Conservation (phyloP, 2,888 invertebrate genomes). For the Dicyrtomina minuta region DNA sequence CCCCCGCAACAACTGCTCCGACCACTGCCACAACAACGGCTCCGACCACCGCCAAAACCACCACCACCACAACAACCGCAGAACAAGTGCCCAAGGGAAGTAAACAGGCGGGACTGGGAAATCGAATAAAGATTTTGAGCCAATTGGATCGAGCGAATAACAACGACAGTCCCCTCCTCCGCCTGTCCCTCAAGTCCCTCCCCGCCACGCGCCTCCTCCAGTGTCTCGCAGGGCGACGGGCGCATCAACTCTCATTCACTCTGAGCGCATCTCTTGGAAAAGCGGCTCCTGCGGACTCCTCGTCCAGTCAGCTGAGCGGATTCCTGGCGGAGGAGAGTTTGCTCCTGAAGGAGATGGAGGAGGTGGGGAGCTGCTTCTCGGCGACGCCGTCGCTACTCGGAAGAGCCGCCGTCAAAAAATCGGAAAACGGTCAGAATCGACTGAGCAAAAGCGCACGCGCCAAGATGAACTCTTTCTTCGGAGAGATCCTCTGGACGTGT, state of each 20-base stretch:
- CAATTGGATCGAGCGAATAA: constrained; percentile 48
- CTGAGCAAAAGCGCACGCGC: constrained; percentile 44
- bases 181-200: constrained; percentile 70
- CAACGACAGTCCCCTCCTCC: constrained; percentile 64
- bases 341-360: constrained; percentile 23
- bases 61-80: neutral
- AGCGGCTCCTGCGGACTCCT: constrained; percentile 41
- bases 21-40: constrained; percentile 16
- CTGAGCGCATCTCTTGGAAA: constrained; percentile 27
- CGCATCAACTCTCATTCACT: constrained; percentile 32
- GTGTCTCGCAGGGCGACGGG: constrained; percentile 44
- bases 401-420: constrained; percentile 43
- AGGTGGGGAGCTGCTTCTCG: constrained; percentile 42
- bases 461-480: constrained; percentile 59
- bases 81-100: no score
- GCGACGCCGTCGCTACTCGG: constrained; percentile 46
- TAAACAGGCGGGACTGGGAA: constrained; percentile 1
- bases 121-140: constrained; percentile 11
- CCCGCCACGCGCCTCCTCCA: constrained; percentile 74
- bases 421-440: constrained; percentile 44
- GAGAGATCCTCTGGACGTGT: constrained; percentile 76
- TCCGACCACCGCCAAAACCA: neutral
- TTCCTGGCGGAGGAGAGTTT: no score
- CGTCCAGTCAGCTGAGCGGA: constrained; percentile 25
- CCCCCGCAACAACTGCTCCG: constrained; percentile 16